Percentiles rank a stretch among this genome's conserved stretches.
Conservation (phyloP, 2,113 vertebrate genomes). For the Puma concolor region DNA sequence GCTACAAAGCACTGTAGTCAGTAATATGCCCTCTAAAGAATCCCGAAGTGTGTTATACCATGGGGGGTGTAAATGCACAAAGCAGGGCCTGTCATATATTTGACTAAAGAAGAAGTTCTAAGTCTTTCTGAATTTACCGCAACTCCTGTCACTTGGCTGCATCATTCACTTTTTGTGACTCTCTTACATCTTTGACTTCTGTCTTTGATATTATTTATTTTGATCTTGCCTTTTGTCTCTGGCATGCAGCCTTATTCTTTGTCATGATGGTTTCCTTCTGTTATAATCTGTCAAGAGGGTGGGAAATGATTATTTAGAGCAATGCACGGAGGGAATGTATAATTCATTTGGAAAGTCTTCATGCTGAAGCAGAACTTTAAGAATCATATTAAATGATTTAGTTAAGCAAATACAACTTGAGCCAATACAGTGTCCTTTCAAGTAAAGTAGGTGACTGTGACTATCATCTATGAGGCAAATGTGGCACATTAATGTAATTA, state of each 20-base stretch:
- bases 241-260: background rate
- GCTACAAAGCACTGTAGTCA: background rate
- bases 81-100: background rate
- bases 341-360: background rate
- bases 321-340: background rate
- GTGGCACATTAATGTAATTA: background rate
- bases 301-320: background rate
- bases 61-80: background rate
- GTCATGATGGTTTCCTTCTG: background rate
- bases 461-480: background rate
- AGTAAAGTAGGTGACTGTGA: background rate
- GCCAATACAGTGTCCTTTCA: background rate
- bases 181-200: background rate
- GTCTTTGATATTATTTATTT: conserved; percentile 30
- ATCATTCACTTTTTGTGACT: background rate
- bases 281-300: background rate
- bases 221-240: background rate
- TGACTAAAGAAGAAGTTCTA: background rate
- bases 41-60: background rate
- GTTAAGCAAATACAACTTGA: background rate
- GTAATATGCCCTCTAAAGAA: background rate
- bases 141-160: background rate
- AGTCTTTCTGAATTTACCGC: background rate
- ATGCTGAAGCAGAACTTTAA: background rate
- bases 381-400: background rate